phyloP scores from a whole-genome alignment of 2,797 vertebrate genomes.

The Sebastes vulpes region DNA sequence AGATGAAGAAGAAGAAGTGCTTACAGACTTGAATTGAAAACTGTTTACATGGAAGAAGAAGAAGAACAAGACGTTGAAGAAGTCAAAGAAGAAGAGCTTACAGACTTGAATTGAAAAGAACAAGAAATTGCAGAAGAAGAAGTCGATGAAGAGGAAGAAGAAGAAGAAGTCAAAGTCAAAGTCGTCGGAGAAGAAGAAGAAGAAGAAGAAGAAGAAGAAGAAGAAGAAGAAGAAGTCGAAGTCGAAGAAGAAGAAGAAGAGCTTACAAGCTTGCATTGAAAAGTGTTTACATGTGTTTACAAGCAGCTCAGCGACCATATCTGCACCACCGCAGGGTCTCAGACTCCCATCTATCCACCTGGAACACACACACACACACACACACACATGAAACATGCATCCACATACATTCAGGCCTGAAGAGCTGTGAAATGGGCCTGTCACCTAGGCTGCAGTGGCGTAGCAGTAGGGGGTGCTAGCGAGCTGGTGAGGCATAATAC shows the following conservation, averaged over 20 bases:
- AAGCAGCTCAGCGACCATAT: constrained; percentile 42
- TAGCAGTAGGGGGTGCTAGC: constrained; percentile 74
- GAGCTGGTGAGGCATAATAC: constrained; percentile 60
- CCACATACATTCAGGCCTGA: constrained; percentile 2
- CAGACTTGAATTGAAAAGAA: too few species aligned
- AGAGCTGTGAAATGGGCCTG: constrained; percentile 45
- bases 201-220: too few species aligned
- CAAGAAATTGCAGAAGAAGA: too few species aligned
- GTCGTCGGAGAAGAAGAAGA: too few species aligned
- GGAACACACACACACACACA: constrained; percentile 8
- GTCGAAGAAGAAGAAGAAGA: not conserved
- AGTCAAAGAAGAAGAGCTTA: too few species aligned
- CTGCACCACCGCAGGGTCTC: constrained; percentile 41
- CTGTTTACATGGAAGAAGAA: too few species aligned
- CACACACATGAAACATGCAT: not conserved
- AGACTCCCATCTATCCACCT: constrained; percentile 15
- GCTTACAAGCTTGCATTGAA: constrained; percentile 23
- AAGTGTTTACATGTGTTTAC: constrained; percentile 54
- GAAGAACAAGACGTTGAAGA: too few species aligned
- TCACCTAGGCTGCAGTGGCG: constrained; percentile 35
- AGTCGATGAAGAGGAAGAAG: too few species aligned
- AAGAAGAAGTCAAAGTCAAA: too few species aligned
- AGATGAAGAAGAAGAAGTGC: not conserved
- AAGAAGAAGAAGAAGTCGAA: too few species aligned
- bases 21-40: too few species aligned